These are phyloP conservation scores for Pagetopsis macropterus DNA, from an alignment of 2,797 vertebrate species.

Conservation along the genomic window DNA sequence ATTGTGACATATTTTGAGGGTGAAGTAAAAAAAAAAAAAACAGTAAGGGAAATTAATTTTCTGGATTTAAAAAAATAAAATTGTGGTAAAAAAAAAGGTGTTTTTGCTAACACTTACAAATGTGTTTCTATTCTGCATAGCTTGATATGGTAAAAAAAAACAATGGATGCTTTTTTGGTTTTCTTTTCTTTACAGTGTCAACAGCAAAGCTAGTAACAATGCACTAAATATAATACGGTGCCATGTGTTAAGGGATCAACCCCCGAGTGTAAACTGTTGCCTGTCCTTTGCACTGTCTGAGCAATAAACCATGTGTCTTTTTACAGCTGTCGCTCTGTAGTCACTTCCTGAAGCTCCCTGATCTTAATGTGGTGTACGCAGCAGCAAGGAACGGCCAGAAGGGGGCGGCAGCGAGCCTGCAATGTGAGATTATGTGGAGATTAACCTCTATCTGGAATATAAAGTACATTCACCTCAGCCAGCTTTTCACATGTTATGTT, in stretches of 20 bases:
- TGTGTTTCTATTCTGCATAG: conserved; percentile 30
- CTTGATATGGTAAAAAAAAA: conserved; percentile 2
- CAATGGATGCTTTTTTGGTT: conserved; percentile 21
- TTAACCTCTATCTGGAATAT: neutral
- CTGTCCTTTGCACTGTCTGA: conserved; percentile 49
- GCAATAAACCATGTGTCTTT: conserved; percentile 62
- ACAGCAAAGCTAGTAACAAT: conserved; percentile 19
- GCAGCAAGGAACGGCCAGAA: conserved; percentile 25
- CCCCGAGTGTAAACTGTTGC: conserved; percentile 39
- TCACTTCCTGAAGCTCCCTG: conserved; percentile 5
- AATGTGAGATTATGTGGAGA: neutral
- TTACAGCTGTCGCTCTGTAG: conserved; percentile 34
- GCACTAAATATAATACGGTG: conserved; percentile 39
- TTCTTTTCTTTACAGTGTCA: conserved; percentile 2
- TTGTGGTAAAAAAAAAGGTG: neutral
- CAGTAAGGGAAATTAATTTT: neutral
- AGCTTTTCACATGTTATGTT: neutral
- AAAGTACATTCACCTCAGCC: neutral
- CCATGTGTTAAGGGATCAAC: conserved; percentile 43
- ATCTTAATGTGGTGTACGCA: conserved; percentile 5
- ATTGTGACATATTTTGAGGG: conserved; percentile 11
- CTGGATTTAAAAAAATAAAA: neutral
- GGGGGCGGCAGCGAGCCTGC: conserved; percentile 41
- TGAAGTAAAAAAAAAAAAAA: neutral
- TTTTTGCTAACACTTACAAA: conserved; percentile 12